Evolutionary conservation across 1,140 invertebrate genomes (phyloP).

Genomic region (Lepidurus apus): DNA sequence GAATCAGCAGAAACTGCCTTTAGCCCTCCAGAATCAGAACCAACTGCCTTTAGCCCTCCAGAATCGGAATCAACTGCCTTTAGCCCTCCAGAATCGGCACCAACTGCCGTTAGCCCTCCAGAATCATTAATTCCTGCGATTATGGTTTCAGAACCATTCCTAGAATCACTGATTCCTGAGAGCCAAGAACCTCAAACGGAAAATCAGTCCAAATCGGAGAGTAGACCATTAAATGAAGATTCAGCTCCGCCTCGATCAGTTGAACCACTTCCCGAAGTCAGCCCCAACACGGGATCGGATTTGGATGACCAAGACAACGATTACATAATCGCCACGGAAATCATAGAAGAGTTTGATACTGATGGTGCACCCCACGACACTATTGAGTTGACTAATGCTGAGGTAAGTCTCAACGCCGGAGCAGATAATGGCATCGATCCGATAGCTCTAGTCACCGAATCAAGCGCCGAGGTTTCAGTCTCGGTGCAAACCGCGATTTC

Average conservation of each 20-base stretch:
- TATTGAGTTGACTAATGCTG: neutral
- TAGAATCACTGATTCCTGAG: neutral
- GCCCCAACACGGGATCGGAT: neutral
- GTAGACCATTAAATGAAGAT: neutral
- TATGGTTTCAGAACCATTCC: too few species aligned
- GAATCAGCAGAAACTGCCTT: neutral
- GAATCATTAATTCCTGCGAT: too few species aligned
- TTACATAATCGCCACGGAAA: neutral
- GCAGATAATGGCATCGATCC: conserved; percentile 2
- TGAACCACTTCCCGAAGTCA: neutral
- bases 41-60: neutral
- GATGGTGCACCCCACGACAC: neutral
- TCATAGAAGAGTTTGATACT: conserved; percentile 12
- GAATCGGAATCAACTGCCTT: neutral
- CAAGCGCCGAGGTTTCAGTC: conserved; percentile 15
- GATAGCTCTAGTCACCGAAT: conserved; percentile 7
- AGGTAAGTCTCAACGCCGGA: neutral
- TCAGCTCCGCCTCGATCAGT: neutral
- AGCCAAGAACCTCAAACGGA: neutral
- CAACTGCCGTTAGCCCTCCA: too few species aligned
- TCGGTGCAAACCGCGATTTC: conserved; percentile 22
- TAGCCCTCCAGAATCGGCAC: neutral
- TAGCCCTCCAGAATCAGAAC: neutral
- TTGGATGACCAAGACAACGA: neutral
- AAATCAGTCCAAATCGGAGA: neutral